Percentiles rank a stretch among this genome's conserved stretches.
phyloP scores from a whole-genome alignment of 2,888 invertebrate species.

The Cordilura impudica region DNA sequence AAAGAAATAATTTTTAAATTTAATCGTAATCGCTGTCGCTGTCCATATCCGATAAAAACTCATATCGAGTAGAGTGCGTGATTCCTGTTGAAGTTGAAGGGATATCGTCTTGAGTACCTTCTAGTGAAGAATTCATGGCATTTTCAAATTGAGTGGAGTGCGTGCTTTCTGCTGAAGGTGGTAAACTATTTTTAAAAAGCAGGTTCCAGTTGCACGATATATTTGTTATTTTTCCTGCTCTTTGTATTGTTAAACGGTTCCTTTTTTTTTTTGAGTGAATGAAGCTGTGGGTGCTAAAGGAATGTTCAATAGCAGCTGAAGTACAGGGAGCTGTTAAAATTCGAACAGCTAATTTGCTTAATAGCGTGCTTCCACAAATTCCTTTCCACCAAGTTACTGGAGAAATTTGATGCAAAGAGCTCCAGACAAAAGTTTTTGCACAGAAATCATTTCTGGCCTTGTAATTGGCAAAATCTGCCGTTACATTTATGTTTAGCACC shows the following conservation, averaged over 20 bases:
- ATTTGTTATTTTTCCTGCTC: constrained; percentile 38
- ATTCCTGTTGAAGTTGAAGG: constrained; percentile 32
- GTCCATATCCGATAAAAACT: not conserved
- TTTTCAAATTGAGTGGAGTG: not conserved
- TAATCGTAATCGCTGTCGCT: too few relatives aligned
- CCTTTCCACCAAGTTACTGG: constrained; percentile 43
- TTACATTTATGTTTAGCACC: constrained; percentile 42
- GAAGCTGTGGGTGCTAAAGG: constrained; percentile 39
- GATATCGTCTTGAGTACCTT: constrained; percentile 2
- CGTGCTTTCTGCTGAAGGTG: constrained; percentile 15
- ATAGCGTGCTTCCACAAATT: constrained; percentile 1
- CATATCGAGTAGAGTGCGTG: constrained; percentile 20
- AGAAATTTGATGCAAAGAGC: constrained; percentile 33
- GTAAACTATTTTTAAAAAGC: constrained; percentile 19
- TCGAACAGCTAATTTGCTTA: constrained; percentile 31
- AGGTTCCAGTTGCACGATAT: constrained; percentile 19
- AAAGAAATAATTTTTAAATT: too few relatives aligned
- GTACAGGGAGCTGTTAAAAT: constrained; percentile 31
- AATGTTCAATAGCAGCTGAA: constrained; percentile 42
- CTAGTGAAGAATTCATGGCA: constrained; percentile 15
- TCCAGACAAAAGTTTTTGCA: constrained; percentile 36
- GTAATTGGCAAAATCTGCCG: constrained; percentile 30
- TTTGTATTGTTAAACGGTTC: constrained; percentile 45
- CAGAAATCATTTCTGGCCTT: constrained; percentile 36
- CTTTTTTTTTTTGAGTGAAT: constrained; percentile 46